These are phyloP conservation scores for Gallinago jamesoni DNA, from an alignment of 2,113 vertebrate genomes.

Conservation along the genomic window DNA sequence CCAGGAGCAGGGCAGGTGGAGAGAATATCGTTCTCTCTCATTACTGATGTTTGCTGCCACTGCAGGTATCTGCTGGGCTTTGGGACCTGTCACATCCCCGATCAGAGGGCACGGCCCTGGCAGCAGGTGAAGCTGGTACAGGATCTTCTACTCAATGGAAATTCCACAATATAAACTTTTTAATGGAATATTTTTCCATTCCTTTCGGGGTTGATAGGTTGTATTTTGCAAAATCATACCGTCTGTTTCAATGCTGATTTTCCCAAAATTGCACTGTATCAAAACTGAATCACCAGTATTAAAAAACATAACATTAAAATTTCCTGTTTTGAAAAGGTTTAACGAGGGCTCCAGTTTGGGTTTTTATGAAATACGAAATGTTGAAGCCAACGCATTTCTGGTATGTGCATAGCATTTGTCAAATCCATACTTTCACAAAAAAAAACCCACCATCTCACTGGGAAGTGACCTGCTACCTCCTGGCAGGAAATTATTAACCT, in stretches of 20 bases:
- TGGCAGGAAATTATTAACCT: background rate
- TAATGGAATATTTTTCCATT: background rate
- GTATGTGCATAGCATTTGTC: too few species aligned
- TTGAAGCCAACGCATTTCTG: background rate
- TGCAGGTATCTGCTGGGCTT: background rate
- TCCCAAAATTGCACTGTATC: background rate
- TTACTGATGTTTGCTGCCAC: background rate
- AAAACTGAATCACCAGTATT: background rate
- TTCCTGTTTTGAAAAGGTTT: background rate
- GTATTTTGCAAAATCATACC: background rate
- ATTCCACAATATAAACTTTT: background rate
- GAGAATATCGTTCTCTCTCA: background rate
- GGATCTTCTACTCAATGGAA: background rate
- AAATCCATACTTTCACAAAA: background rate
- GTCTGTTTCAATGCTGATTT: background rate
- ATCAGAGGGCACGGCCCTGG: background rate
- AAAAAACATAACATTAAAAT: background rate
- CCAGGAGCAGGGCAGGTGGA: background rate
- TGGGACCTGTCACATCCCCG: accelerated
- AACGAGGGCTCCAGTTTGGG: background rate
- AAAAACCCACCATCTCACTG: background rate
- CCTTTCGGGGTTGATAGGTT: background rate
- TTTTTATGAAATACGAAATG: background rate
- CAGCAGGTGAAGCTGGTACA: background rate
- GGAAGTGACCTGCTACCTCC: background rate